Evolutionary conservation across 1,140 invertebrate genomes (phyloP).

Genomic region (Arion vulgaris): DNA sequence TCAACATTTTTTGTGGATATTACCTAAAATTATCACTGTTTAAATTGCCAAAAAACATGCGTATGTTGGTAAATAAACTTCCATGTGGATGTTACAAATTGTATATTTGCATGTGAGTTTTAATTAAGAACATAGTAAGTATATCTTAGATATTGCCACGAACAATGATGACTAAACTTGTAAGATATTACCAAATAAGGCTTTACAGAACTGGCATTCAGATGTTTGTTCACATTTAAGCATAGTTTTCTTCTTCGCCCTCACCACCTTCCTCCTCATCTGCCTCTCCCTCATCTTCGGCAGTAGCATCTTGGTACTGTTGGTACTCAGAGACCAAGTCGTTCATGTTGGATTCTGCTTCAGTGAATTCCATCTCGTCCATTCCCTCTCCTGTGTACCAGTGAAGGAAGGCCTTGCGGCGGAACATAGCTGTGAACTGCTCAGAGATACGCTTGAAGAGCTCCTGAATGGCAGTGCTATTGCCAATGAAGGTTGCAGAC

Average conservation of each 20-base stretch:
- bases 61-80: too few species aligned
- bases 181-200: too few species aligned
- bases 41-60: too few species aligned
- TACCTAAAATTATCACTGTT: too few species aligned
- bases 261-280: constrained; percentile 78
- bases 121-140: too few species aligned
- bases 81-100: too few species aligned
- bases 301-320: constrained; percentile 87
- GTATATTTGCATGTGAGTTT: too few species aligned
- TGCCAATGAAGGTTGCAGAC: constrained; percentile 80
- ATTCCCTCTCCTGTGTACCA: constrained; percentile 29
- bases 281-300: constrained; percentile 88
- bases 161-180: too few species aligned
- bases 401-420: constrained; percentile 75
- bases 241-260: constrained; percentile 1
- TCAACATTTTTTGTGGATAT: too few species aligned
- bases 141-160: too few species aligned
- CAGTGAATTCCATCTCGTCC: constrained; percentile 32
- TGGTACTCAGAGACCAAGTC: constrained; percentile 78
- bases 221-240: not conserved
- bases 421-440: constrained; percentile 78
- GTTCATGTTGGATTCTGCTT: constrained; percentile 29
- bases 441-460: constrained; percentile 85
- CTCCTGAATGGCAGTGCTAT: constrained; percentile 29
- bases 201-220: not conserved